Conservation (phyloP, 1,140 invertebrate species). For the Cotesia glomerata region DNA sequence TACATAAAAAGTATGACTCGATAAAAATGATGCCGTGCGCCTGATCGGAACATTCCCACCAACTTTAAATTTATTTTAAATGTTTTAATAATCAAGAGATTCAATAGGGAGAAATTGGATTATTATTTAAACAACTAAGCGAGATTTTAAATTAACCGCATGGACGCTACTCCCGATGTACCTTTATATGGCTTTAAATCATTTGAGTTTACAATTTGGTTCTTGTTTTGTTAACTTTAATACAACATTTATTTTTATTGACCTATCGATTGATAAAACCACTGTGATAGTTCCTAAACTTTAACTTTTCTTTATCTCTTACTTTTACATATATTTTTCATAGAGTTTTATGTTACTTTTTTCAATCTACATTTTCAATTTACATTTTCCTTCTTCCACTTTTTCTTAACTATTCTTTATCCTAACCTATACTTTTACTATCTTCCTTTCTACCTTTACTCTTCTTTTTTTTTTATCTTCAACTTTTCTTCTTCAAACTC, state of each 20-base stretch:
- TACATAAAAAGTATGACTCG: neutral
- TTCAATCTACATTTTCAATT: conserved; percentile 4
- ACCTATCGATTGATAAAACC: neutral
- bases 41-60: conserved; percentile 32
- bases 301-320: neutral
- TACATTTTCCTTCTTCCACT: conserved; percentile 7
- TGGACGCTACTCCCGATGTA: conserved; percentile 28
- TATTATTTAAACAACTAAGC: neutral
- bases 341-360: neutral
- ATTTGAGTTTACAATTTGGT: conserved; percentile 2
- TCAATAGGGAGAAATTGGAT: conserved; percentile 8
- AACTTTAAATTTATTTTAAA: neutral
- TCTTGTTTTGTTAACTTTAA: neutral
- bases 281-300: conserved; percentile 44
- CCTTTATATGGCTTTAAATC: conserved; percentile 15
- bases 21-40: conserved; percentile 10
- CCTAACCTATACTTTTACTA: conserved; percentile 7
- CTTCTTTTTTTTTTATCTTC: conserved; percentile 20
- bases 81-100: neutral
- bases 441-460: conserved; percentile 10
- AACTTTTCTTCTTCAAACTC: neutral
- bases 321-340: neutral
- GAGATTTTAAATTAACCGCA: neutral
- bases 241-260: neutral
- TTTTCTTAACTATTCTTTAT: conserved; percentile 17